Percentiles rank a stretch among this genome's conserved stretches.
phyloP scores from a whole-genome alignment of 2,113 vertebrate genomes.

The Sander lucioperca region DNA sequence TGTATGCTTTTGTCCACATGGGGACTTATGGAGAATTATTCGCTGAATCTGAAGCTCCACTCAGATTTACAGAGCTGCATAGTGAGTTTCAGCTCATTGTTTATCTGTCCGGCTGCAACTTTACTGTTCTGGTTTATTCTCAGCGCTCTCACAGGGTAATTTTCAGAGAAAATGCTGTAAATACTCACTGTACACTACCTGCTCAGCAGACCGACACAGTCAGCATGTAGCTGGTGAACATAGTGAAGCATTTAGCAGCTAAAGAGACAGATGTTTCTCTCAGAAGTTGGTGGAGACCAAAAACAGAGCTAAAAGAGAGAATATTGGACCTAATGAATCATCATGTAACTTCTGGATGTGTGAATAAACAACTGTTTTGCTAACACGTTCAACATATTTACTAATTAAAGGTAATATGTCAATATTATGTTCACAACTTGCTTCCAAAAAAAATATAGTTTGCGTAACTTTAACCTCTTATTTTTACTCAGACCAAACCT shows the following conservation, averaged over 20 bases:
- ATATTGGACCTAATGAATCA: not conserved
- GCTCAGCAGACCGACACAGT: not conserved
- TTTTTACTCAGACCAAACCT: slow-evolving; percentile 22
- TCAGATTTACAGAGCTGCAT: not conserved
- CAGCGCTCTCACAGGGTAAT: not conserved
- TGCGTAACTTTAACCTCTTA: slow-evolving; percentile 10
- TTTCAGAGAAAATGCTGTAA: not conserved
- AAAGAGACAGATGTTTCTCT: not conserved
- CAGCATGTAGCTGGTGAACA: no score
- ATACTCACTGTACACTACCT: not conserved
- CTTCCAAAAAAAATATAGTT: not conserved
- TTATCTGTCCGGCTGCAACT: not conserved
- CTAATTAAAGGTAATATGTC: not conserved
- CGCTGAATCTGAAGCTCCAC: not conserved
- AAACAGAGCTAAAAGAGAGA: not conserved
- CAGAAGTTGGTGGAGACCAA: not conserved
- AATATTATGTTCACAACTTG: not conserved
- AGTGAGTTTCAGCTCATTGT: not conserved
- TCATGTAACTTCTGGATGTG: not conserved
- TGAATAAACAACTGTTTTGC: not conserved
- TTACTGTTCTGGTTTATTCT: not conserved
- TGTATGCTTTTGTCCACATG: not conserved
- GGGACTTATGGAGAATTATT: not conserved
- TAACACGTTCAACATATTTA: not conserved
- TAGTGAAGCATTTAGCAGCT: not conserved